These are phyloP conservation scores for Batillaria attramentaria DNA, from an alignment of 1,140 invertebrate genomes.

Conservation along the genomic window DNA sequence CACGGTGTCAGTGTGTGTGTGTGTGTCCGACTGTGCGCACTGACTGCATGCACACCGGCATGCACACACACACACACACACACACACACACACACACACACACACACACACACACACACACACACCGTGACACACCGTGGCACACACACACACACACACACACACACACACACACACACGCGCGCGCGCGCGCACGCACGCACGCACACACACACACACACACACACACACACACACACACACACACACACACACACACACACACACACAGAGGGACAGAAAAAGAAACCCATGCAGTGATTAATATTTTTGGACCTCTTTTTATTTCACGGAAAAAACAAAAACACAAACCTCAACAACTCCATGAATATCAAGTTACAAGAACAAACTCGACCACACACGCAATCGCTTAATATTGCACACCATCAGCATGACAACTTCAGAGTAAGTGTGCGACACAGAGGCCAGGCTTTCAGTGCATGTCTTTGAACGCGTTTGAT, in stretches of 20 bases:
- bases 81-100: neutral
- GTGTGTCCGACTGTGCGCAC: too few relatives aligned
- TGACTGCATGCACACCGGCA: neutral
- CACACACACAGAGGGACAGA: neutral
- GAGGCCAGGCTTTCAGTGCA: too few relatives aligned
- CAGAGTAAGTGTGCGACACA: too few relatives aligned
- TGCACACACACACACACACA: conserved; percentile 2
- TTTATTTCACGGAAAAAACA: too few relatives aligned
- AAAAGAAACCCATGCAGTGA: neutral
- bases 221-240: neutral
- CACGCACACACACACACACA: neutral
- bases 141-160: conserved; percentile 3
- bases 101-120: neutral
- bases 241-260: conserved; percentile 11
- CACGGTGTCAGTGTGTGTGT: too few relatives aligned
- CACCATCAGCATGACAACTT: too few relatives aligned
- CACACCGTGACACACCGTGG: neutral
- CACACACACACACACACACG: neutral
- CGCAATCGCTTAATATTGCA: neutral
- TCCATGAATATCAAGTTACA: too few relatives aligned
- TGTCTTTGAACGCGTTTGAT: too few relatives aligned
- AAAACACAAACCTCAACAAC: too few relatives aligned
- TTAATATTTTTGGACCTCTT: too few relatives aligned
- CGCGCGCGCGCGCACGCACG: neutral
- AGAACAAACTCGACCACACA: conserved; percentile 17